Evolutionary conservation across 2,113 vertebrate species (phyloP).

Genomic region (Oceanodroma tethys): DNA sequence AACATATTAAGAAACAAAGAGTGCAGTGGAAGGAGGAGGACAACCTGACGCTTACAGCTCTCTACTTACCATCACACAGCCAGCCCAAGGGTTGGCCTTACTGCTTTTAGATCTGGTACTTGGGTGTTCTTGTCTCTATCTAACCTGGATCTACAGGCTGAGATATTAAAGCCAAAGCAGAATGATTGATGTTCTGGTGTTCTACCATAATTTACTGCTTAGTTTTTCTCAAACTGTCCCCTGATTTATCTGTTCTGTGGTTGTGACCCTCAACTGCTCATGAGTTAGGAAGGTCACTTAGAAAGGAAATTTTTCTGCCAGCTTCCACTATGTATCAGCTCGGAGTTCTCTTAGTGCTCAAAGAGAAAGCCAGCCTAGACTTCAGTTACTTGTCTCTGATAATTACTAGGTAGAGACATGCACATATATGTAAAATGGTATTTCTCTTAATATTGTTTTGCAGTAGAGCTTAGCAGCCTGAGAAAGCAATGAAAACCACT

Average conservation of each 20-base stretch:
- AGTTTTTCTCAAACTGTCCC: constrained; percentile 11
- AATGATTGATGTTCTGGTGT: constrained; percentile 31
- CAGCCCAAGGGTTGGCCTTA: not conserved
- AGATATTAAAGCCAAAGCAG: not conserved
- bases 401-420: not conserved
- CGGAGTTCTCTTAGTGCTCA: not conserved
- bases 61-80: not conserved
- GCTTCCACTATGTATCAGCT: not conserved
- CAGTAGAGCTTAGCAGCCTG: not conserved
- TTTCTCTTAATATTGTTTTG: not conserved
- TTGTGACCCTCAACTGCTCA: constrained; percentile 48
- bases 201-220: constrained; percentile 22
- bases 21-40: not conserved
- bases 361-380: not conserved
- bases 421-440: not conserved
- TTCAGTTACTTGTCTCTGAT: not conserved
- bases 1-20: not conserved
- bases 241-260: constrained; percentile 64
- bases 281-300: constrained; percentile 61
- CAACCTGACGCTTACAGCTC: not conserved
- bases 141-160: not conserved
- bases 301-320: constrained; percentile 48
- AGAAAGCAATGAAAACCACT: not conserved
- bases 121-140: not conserved
- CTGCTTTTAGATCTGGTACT: not conserved